Evolutionary conservation across 2,113 vertebrate species (phyloP), one percentile per base, ranked within the genome.

Genomic region (Cettia cetti): DNA sequence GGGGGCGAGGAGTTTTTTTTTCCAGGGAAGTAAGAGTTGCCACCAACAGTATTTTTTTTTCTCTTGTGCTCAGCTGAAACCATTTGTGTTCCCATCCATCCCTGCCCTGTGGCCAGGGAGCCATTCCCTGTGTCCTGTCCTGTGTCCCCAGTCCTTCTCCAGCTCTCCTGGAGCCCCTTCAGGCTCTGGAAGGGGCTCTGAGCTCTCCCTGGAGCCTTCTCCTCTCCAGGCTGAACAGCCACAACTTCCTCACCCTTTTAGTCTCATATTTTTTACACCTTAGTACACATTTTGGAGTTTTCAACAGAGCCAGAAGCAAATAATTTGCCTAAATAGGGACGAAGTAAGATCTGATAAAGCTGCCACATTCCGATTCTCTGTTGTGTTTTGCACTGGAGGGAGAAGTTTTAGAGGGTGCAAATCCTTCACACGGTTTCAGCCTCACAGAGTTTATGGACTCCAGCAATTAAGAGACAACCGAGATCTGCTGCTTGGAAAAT

Each of bases 341-440:
- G 40, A 57, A 89, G 69, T 24, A 30, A 76, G 77, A 60, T 75
- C 81, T 85, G 92, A 89, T 72, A 49, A 64, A 86, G 82, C 89
- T 30, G 39, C 71, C 4, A 5, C 28, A 5, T 35, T 85, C 80
- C 13, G 0, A 33, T 21, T 90, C 81, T 45, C 78, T 65, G 50
- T 80, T 65, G 20, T 6, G 68, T 31, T 92, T 79, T 5, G 20
- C 82, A 74, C 94, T 59, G 79, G 68, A 90, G 65, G 92, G 82
- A 88, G 37, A 88, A 31, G 37, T 63, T 94, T 94, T 93, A 95
- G 89, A 87, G 86, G 91, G 94, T 95, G 90, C 60, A 94, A 96
- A 97, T 95, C 92, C 88, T 91, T 66, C 22, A 7, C 79, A 39
- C 35, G 6, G 70, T 52, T 75, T 75, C 71, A 77, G 65, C 8